A percentile compares a stretch with the other conserved stretches of the same genome.
Conservation (phyloP, 2,113 vertebrate genomes). For the Varanus salvator region DNA sequence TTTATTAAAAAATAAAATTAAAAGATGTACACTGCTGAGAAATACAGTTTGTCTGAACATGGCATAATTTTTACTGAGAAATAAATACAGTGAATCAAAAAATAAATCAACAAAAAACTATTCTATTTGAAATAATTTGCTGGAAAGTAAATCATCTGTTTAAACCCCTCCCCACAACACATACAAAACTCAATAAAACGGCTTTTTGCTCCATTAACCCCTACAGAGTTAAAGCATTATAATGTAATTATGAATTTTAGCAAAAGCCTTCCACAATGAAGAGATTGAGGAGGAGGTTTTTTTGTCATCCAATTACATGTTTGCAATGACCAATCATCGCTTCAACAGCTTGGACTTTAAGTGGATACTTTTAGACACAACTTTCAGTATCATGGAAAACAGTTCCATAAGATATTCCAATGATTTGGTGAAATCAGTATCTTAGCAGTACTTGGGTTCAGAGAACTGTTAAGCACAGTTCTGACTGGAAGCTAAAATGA, state of each 20-base stretch:
- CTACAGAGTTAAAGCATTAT: slow-evolving; percentile 25
- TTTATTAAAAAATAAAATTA: slow-evolving; percentile 19
- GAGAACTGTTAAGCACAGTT: too few relatives aligned
- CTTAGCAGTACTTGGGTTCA: background rate
- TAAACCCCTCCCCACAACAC: slow-evolving; percentile 1
- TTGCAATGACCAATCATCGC: background rate
- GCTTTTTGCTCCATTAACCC: slow-evolving; percentile 37
- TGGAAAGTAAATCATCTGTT: slow-evolving; percentile 34
- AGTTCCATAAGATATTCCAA: background rate
- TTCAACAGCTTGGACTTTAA: background rate
- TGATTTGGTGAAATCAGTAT: background rate
- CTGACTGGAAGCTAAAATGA: too few relatives aligned
- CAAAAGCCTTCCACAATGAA: slow-evolving; percentile 29
- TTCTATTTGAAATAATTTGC: slow-evolving; percentile 46
- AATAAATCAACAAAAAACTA: slow-evolving; percentile 21
- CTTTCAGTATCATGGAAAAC: too few relatives aligned
- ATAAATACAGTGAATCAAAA: slow-evolving; percentile 40
- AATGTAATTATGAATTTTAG: slow-evolving; percentile 41
- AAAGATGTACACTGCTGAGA: slow-evolving; percentile 17
- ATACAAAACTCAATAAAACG: background rate
- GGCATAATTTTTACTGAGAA: slow-evolving; percentile 38
- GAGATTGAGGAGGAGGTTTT: background rate
- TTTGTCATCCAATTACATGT: background rate
- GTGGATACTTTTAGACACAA: background rate
- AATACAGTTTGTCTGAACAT: slow-evolving; percentile 38